Evolutionary conservation across 2,113 vertebrate species (phyloP).

Genomic region (Falcunculus frontatus): DNA sequence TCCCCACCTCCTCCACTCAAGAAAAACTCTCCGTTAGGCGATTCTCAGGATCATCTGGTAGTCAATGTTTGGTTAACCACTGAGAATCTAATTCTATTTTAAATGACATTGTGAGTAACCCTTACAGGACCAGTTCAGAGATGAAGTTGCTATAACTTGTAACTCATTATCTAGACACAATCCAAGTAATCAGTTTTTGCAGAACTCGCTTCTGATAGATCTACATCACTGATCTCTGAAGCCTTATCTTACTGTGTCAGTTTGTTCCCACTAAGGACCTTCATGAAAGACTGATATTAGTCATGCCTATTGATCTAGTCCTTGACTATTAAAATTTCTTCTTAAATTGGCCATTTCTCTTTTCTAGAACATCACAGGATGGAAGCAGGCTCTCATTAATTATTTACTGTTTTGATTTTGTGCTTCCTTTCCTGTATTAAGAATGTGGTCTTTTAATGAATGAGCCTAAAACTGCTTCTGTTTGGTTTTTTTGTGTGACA

Average conservation of each 20-base stretch:
- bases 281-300: not conserved
- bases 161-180: not conserved
- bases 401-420: not conserved
- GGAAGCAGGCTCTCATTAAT: not conserved
- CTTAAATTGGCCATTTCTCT: not conserved
- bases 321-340: not conserved
- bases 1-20: not conserved
- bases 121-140: not conserved
- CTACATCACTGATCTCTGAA: not conserved
- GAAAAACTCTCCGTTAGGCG: not conserved
- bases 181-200: not conserved
- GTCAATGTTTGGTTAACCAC: not conserved
- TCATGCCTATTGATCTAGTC: not conserved
- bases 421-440: not conserved
- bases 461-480: not conserved
- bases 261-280: not conserved
- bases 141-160: not conserved
- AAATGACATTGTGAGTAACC: not conserved
- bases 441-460: not conserved
- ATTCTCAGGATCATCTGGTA: not conserved
- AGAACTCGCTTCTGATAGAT: not conserved
- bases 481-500: not conserved
- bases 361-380: not conserved
- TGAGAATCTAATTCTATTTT: not conserved
- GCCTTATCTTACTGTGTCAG: not conserved